phyloP scores from a whole-genome alignment of 1,140 invertebrate species.

The Pentalonia nigronervosa region DNA sequence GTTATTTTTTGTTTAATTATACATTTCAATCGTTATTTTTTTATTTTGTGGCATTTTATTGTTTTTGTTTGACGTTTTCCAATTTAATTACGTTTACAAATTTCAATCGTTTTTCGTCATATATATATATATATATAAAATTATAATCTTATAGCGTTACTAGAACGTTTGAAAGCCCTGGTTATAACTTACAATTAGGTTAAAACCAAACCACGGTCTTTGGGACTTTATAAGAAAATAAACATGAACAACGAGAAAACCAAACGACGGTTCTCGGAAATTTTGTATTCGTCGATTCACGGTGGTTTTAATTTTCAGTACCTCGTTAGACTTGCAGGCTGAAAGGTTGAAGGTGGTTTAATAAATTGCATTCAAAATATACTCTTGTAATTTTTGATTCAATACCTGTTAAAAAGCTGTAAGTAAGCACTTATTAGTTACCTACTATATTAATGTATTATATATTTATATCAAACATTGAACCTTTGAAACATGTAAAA shows the following conservation, averaged over 20 bases:
- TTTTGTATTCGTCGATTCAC: background rate
- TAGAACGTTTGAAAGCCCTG: too few relatives aligned
- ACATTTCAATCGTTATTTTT: too few relatives aligned
- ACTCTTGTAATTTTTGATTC: background rate
- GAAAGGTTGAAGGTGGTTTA: background rate
- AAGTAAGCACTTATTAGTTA: background rate
- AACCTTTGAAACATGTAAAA: background rate
- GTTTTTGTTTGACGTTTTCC: too few relatives aligned
- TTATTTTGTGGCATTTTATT: too few relatives aligned
- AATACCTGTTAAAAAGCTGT: background rate
- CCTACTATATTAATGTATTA: background rate
- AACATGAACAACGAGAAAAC: background rate
- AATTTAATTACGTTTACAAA: too few relatives aligned
- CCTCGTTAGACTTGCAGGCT: background rate
- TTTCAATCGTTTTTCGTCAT: too few relatives aligned
- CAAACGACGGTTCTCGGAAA: background rate
- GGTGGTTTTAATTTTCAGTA: background rate
- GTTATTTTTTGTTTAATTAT: too few relatives aligned
- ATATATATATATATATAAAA: too few relatives aligned
- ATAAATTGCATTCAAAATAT: background rate
- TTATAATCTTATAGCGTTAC: too few relatives aligned
- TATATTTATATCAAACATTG: background rate
- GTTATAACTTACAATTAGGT: background rate
- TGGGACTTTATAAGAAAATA: background rate
- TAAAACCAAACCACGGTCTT: background rate